A percentile compares a stretch with the other conserved stretches of the same genome.
Conservation (phyloP, 2,113 vertebrate species). For the Seriola dumerili region DNA sequence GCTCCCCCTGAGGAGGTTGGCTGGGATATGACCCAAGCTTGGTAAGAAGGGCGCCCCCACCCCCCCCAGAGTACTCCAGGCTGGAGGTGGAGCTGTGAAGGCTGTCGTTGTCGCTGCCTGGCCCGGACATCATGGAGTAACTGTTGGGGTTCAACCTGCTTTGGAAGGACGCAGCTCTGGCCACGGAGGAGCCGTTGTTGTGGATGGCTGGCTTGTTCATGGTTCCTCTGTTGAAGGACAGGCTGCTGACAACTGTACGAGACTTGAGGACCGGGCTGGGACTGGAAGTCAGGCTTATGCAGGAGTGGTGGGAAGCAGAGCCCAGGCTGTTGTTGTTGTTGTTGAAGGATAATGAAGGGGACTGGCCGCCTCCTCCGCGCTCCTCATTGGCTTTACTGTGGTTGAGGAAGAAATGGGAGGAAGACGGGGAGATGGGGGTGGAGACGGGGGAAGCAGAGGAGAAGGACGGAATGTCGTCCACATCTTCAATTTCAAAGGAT, state of each 20-base stretch:
- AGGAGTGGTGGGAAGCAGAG: conserved; percentile 69
- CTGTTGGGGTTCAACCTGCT: conserved; percentile 79
- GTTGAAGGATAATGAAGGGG: conserved; percentile 53
- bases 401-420: conserved; percentile 61
- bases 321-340: conserved; percentile 50
- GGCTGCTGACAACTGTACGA: conserved; percentile 73
- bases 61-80: conserved; percentile 83
- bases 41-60: conserved; percentile 24
- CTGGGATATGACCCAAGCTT: conserved; percentile 72
- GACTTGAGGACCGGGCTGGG: conserved; percentile 76
- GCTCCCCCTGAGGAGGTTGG: conserved; percentile 47
- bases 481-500: conserved; percentile 90
- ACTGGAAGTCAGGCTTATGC: conserved; percentile 63
- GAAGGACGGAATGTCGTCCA: conserved; percentile 77
- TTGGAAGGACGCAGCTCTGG: conserved; percentile 86
- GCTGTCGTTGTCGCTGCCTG: conserved; percentile 87
- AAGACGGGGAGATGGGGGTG: conserved; percentile 68
- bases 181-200: conserved; percentile 70
- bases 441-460: conserved; percentile 73
- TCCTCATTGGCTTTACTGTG: conserved; percentile 72
- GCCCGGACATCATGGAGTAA: conserved; percentile 73
- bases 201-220: conserved; percentile 69
- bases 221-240: conserved; percentile 85
- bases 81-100: conserved; percentile 91
- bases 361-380: conserved; percentile 31